A percentile compares a stretch with the other conserved stretches of the same genome.
These are phyloP conservation scores for Cephus spinipes DNA, from an alignment of 2,888 invertebrate genomes.

Conservation along the genomic window DNA sequence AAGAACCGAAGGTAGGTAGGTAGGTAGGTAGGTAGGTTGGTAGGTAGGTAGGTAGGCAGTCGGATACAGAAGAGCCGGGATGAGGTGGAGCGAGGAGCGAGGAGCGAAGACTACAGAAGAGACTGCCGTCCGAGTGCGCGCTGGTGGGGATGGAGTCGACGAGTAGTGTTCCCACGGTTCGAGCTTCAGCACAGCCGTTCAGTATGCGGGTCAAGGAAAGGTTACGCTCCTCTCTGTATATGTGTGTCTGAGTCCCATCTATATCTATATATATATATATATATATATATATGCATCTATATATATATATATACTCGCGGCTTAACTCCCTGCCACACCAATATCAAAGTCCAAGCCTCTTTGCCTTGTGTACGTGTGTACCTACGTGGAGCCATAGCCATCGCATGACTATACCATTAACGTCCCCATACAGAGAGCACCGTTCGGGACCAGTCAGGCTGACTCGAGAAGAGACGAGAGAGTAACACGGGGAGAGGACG, in stretches of 20 bases:
- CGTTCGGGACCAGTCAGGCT: background rate
- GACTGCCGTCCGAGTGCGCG: conserved; percentile 31
- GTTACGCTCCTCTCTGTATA: conserved; percentile 65
- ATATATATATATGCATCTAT: no score
- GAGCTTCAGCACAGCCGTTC: conserved; percentile 73
- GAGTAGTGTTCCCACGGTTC: conserved; percentile 71
- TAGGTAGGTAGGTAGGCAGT: conserved; percentile 1
- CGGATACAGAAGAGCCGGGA: conserved; percentile 1
- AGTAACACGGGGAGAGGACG: conserved; percentile 23
- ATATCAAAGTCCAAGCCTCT: conserved; percentile 25
- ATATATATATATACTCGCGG: conserved; percentile 28
- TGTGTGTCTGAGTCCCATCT: conserved; percentile 8
- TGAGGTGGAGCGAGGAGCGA: conserved; percentile 22
- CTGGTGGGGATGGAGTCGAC: conserved; percentile 59
- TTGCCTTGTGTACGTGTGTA: conserved; percentile 14
- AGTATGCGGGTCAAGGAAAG: conserved; percentile 76
- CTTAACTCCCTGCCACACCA: conserved; percentile 12
- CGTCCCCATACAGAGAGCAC: conserved; percentile 38
- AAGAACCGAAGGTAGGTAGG: conserved; percentile 8
- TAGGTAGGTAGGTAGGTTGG: background rate
- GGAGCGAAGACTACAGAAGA: conserved; percentile 29
- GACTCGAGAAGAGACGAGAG: background rate
- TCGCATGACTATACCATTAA: conserved; percentile 59
- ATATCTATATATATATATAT: no score
- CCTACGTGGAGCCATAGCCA: conserved; percentile 10